Conservation (phyloP, 2,888 invertebrate species). For the Drosophila gaucha region DNA sequence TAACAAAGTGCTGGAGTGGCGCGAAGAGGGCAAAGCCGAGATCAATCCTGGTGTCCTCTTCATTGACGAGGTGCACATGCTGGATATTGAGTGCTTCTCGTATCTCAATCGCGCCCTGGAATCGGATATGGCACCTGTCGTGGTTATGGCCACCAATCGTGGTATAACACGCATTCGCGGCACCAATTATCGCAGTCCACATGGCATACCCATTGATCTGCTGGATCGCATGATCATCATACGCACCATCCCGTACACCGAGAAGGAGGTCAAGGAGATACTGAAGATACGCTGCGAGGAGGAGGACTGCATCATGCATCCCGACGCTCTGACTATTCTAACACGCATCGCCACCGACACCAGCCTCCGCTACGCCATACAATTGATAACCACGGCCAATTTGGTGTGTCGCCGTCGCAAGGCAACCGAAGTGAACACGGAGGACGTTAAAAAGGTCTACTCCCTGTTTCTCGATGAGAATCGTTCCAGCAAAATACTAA, state of each 20-base stretch:
- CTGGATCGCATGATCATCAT: conserved; percentile 98
- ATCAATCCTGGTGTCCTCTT: conserved; percentile 99
- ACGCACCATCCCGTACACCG: conserved; percentile 94
- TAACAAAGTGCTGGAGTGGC: conserved; percentile 98
- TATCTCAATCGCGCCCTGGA: conserved; percentile 98
- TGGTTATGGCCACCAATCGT: conserved; percentile 99
- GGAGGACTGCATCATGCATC: conserved; percentile 97
- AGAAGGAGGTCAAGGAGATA: conserved; percentile 95
- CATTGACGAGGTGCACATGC: conserved; percentile 99
- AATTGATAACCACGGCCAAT: conserved; percentile 97
- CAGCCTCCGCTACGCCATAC: conserved; percentile 98
- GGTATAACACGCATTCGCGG: conserved; percentile 97
- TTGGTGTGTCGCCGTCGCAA: conserved; percentile 97
- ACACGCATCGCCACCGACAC: conserved; percentile 97
- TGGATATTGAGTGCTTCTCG: conserved; percentile 99
- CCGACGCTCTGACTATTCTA: conserved; percentile 95
- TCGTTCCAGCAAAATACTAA: conserved; percentile 96
- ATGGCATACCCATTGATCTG: conserved; percentile 98
- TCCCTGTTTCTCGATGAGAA: conserved; percentile 97
- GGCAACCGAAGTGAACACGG: conserved; percentile 92
- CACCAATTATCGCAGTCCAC: conserved; percentile 96
- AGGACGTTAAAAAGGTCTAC: conserved; percentile 98
- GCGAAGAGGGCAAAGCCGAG: conserved; percentile 99
- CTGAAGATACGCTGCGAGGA: conserved; percentile 98
- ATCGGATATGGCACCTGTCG: conserved; percentile 98